Evolutionary conservation across 2,888 invertebrate genomes (phyloP), one percentile per base, ranked within the genome.

Genomic region (Hemaris fuciformis): DNA sequence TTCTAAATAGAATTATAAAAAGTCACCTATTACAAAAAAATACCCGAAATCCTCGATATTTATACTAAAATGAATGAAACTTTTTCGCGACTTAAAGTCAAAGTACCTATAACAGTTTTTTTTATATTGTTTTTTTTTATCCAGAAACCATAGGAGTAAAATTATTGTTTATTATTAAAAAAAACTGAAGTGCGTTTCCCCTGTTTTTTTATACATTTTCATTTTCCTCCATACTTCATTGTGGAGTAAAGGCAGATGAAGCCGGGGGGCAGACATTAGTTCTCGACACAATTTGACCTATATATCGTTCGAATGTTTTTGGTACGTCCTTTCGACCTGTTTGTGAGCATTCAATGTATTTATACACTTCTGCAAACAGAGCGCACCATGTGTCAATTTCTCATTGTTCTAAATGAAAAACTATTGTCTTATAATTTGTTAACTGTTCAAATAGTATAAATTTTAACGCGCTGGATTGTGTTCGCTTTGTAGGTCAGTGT

Each of bases 301-400:
- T 25, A 27, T 34, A 38, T 15, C 3, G 31, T 57, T 20, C 7
- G 42, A 23, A 61, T 59, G 56, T 64, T 46, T 59, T 61, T 27
- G 61, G 61, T 41, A 34, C 63, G 66, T 67, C 69, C 69, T 70
- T 0, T 0, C 61, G 66, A 59, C 62, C 61, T 64, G 57, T 61
- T 63, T 64, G 57, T 57, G 38, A 53, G 62, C 58, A 62, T 42
- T 38, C 2, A n/a, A 10, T n/a, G 38, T 38, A 38, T 38, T 38
- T 22, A 22, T 46, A 4, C 7, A 48, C 48, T 13, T 48, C 15
- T 3, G n/a, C 25, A 48, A 48, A 48, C 15, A 48, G 20, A 18
- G 15, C n/a, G n/a, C 25, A 48, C 2, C 25, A 27, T 48, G 15
- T 6, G 23, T 46, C 46, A 46, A 15, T 43, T 20, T 43, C 27